Conservation (phyloP, 2,797 vertebrate species). For the Falco novaeseelandiae region DNA sequence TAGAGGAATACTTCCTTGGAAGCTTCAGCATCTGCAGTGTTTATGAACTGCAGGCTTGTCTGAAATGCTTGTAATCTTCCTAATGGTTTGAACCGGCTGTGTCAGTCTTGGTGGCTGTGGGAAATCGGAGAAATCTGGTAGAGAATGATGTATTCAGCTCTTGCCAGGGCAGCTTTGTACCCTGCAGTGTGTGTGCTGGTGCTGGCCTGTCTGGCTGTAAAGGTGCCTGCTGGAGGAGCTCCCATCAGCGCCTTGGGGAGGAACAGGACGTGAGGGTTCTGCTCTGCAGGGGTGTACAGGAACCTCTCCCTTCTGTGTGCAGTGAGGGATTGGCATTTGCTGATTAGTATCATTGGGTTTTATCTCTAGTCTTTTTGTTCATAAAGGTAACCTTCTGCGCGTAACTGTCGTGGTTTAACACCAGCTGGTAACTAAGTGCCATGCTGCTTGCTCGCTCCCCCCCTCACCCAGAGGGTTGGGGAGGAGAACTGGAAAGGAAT, state of each 20-base stretch:
- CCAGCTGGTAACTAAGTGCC: too few species aligned
- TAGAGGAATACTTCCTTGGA: constrained; percentile 24
- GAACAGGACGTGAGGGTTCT: not conserved
- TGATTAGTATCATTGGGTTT: not conserved
- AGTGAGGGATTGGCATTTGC: not conserved
- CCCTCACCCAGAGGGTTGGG: too few species aligned
- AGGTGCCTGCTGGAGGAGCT: not conserved
- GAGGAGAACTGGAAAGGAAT: too few species aligned
- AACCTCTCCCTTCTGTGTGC: not conserved
- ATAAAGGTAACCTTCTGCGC: not conserved
- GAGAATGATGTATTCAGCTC: not conserved
- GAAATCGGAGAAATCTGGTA: not conserved
- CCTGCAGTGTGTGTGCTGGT: not conserved
- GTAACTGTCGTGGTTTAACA: not conserved
- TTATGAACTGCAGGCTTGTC: not conserved
- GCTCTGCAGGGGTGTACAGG: not conserved
- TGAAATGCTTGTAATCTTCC: not conserved
- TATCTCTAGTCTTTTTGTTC: not conserved
- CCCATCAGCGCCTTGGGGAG: not conserved
- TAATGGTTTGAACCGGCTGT: not conserved
- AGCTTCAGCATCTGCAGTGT: not conserved
- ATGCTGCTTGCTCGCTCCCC: too few species aligned
- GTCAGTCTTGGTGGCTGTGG: not conserved
- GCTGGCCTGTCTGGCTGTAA: not conserved
- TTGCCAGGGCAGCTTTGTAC: not conserved